Base-by-base conservation (phyloP, 2,888 invertebrate species). In the Hypsopygia costalis region DNA sequence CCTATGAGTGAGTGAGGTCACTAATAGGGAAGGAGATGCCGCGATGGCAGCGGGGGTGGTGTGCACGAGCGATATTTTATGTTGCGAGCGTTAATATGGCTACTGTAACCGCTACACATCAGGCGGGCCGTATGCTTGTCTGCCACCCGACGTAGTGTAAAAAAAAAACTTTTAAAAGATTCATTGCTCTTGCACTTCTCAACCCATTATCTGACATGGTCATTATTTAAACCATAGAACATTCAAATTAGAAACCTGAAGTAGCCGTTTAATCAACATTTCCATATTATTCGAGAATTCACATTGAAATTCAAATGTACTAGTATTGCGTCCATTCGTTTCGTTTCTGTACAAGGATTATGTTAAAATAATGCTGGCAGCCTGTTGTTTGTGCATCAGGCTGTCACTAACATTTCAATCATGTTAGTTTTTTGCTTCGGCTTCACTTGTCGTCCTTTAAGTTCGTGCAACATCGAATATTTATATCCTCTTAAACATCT, bases 341-440 rank as follows among this genome's bases (percentile, higher is more conserved):
- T 80, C 73, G 64, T 77, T 62, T 64, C 77, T 75, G 60, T 72
- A 82, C 86, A 85, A 82, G 81, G 83, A 83, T 82, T 87, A 87
- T 87, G 87, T 69, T 86, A 87, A 86, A 83, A 83, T 81, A 82
- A 81, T 82, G 58, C 85, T 76, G 80, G 77, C 78, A 67, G 77
- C 75, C 78, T 69, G 75, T 77, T 83, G 81, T 81, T 81, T 82
- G 85, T 86, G 87, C 81, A 86, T 85, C 81, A 65, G 58, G 55
- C 80, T 85, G 87, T 85, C 88, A 81, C 79, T 83, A 80, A 86
- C 87, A 80, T 85, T 80, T 88, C 88, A 87, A 88, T 83, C 80
- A 59, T 47, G 62, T 66, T 71, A 72, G 69, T 79, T 85, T 87
- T 83, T 86, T 86, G 75, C 69, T 63, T 72, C 71, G 55, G 60